Conservation (phyloP, 2,797 vertebrate species). For the Limosa lapponica region DNA sequence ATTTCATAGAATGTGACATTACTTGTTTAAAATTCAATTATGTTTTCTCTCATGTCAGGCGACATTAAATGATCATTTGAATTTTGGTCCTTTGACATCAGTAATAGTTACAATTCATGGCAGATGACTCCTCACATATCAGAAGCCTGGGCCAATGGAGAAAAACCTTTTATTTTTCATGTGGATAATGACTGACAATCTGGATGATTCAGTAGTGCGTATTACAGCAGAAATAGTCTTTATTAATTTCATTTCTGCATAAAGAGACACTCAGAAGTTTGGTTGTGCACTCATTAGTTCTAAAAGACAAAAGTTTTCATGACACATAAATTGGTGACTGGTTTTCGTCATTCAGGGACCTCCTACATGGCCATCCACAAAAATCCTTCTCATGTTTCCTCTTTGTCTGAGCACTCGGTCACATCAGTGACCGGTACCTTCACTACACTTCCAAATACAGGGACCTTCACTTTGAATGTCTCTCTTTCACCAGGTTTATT, state of each 20-base stretch:
- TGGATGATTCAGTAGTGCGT: neutral
- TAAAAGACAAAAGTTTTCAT: neutral
- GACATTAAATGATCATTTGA: conserved; percentile 52
- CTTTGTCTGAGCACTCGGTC: neutral
- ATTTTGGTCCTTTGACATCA: conserved; percentile 42
- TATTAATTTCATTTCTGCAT: neutral
- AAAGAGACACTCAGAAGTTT: neutral
- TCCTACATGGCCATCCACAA: neutral
- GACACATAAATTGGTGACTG: neutral
- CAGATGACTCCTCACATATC: conserved; percentile 11
- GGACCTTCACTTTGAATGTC: neutral
- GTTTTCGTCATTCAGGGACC: neutral
- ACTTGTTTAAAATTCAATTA: conserved; percentile 56
- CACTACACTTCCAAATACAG: neutral
- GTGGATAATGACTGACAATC: conserved; percentile 2
- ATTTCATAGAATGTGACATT: conserved; percentile 38
- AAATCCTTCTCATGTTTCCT: neutral
- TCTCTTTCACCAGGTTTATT: neutral
- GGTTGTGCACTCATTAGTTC: neutral
- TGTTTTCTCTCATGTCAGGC: conserved; percentile 51
- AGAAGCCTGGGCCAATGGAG: conserved; percentile 4
- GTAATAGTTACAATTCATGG: conserved; percentile 28
- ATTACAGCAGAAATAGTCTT: neutral
- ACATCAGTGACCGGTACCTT: neutral
- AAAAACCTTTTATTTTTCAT: conserved; percentile 24